A percentile compares a stretch with the other conserved stretches of the same genome.
Evolutionary conservation across 1,140 invertebrate genomes (phyloP).

Genomic region (Drosophila sp.): DNA sequence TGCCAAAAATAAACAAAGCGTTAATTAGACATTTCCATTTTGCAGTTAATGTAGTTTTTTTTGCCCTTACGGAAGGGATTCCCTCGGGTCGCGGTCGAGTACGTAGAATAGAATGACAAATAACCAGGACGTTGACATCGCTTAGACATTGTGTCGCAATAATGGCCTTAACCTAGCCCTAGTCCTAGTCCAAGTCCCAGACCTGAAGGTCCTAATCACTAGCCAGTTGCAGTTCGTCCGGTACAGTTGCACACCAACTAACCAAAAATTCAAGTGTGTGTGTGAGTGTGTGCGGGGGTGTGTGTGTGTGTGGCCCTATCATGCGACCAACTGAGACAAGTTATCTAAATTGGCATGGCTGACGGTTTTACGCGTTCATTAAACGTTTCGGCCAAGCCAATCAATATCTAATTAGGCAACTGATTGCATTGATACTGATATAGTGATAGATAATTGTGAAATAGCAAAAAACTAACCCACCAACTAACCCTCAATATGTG

Average conservation of each 20-base stretch:
- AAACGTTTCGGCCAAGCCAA: constrained; percentile 58
- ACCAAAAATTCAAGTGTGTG: background rate
- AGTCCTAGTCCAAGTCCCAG: too few relatives aligned
- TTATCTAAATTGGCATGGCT: constrained; percentile 63
- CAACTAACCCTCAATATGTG: constrained; percentile 15
- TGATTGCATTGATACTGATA: constrained; percentile 46
- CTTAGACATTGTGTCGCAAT: constrained; percentile 19
- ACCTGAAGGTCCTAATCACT: background rate
- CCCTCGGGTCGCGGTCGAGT: constrained; percentile 26
- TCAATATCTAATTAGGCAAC: constrained; percentile 74
- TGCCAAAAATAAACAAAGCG: constrained; percentile 65
- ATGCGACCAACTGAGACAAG: constrained; percentile 24
- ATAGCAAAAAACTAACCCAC: constrained; percentile 39
- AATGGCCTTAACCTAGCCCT: too few relatives aligned
- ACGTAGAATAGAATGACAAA: constrained; percentile 39
- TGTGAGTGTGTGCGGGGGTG: background rate
- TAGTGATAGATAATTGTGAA: constrained; percentile 47
- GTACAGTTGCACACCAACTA: background rate
- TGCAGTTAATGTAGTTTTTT: background rate
- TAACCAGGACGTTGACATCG: constrained; percentile 48
- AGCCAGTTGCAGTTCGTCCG: constrained; percentile 29
- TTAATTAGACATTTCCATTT: constrained; percentile 61
- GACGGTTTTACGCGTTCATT: constrained; percentile 29
- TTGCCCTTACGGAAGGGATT: background rate
- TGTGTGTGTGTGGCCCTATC: constrained; percentile 17